Evolutionary conservation across 2,113 vertebrate species (phyloP), one percentile per base, ranked within the genome.

Genomic region (Anoura caudifer): DNA sequence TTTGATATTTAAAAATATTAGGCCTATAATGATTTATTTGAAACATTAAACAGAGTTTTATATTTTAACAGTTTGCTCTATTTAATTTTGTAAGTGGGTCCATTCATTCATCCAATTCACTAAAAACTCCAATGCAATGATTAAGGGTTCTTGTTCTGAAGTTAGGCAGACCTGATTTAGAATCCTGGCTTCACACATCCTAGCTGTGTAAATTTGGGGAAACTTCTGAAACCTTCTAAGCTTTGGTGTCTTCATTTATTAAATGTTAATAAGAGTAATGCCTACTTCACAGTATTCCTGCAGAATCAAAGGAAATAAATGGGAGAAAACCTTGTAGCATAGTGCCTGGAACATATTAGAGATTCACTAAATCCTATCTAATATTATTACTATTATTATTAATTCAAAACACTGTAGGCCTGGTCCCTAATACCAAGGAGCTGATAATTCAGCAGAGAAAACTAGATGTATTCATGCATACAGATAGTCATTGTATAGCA

Each of bases 221-320:
- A 94, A 80, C 65, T 82, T 85, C 86, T 96, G 73, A 88, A 97
- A 87, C 22, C 82, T 12, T 90, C 28, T 41, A 69, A 89, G 76
- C n/a, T 88, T 52, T 54, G 15, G 11, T 80, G 8, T 63, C 36
- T 82, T 87, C 26, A 65, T 87, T 56, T 24, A 20, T 94, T 94
- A 82, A 87, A 61, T 72, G 8, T 84, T 92, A 82, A 38, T 86
- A 96, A 69, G 13, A 69, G 50, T 52, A 96, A 80, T 83, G 20
- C 12, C 43, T 65, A 47, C 5, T 33, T 85, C 10, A 79, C 24
- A 76, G n/a, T 28, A 80, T 87, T 91, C 33, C 65, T 86, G 0
- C 50, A 93, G 47, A 12, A 65, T 73, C 83, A 75, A 86, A 72
- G 75, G 73, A 94, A 56, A 81, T 67, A n/a, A 75, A 70, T 43